Evolutionary conservation across 2,797 vertebrate genomes (phyloP).

Genomic region (Eurystomus glaucurus): DNA sequence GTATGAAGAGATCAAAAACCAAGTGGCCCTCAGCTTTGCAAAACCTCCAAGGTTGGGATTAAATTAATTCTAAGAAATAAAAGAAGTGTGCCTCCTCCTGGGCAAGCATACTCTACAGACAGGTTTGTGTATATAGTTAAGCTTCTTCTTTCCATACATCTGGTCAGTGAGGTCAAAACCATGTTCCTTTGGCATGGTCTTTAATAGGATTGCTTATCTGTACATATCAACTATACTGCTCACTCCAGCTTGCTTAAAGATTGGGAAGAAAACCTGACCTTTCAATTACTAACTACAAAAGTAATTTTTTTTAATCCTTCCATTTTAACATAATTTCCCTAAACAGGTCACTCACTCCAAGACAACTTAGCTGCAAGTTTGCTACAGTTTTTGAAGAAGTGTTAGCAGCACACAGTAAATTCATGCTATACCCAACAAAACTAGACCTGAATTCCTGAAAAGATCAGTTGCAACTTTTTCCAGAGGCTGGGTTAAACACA

Average conservation of each 20-base stretch:
- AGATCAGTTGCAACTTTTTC: not conserved
- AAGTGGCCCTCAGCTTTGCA: not conserved
- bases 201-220: not conserved
- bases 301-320: not conserved
- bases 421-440: not conserved
- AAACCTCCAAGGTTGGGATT: not conserved
- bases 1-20: not conserved
- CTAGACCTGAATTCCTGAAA: not conserved
- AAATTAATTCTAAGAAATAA: not conserved
- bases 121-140: not conserved
- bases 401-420: not conserved
- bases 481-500: not conserved
- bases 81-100: not conserved
- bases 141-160: too few species aligned
- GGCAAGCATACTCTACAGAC: not conserved
- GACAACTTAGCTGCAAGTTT: not conserved
- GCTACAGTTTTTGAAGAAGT: not conserved
- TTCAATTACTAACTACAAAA: not conserved
- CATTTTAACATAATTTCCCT: not conserved
- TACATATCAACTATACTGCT: rapidly evolving
- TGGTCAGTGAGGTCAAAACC: not conserved
- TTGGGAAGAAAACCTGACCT: not conserved
- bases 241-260: not conserved
- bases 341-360: not conserved
- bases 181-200: not conserved